Conservation (phyloP, 2,113 vertebrate genomes). For the Micronycteris hirsuta region DNA sequence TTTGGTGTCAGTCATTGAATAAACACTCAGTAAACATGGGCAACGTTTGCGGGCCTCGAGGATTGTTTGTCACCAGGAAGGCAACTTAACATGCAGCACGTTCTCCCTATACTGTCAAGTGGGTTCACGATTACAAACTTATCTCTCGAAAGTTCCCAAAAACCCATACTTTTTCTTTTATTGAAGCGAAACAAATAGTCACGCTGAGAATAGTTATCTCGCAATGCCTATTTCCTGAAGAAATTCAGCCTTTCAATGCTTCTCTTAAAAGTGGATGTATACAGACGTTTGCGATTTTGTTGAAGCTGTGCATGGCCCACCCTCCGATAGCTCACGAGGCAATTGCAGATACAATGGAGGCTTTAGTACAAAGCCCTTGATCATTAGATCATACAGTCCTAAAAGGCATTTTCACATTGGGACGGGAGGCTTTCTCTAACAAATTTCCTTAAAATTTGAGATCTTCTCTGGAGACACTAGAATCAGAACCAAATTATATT, state of each 20-base stretch:
- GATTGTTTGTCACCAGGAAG: neutral
- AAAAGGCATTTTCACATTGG: conserved; percentile 33
- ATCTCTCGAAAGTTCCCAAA: neutral
- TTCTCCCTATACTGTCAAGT: neutral
- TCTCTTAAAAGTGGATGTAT: neutral
- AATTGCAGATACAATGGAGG: neutral
- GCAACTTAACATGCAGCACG: neutral
- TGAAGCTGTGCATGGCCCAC: neutral
- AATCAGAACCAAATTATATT: conserved; percentile 47
- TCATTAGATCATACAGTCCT: conserved; percentile 40
- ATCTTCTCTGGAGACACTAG: conserved; percentile 32
- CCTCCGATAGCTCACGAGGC: neutral
- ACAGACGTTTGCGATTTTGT: neutral
- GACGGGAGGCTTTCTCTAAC: conserved; percentile 45
- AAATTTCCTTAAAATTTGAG: conserved; percentile 55
- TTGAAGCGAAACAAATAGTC: neutral
- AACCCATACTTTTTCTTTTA: neutral
- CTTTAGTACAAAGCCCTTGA: conserved; percentile 40
- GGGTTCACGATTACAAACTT: neutral
- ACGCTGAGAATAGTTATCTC: neutral
- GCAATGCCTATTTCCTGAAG: neutral
- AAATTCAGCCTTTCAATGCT: neutral
- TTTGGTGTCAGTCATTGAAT: neutral
- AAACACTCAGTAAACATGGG: neutral
- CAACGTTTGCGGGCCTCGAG: neutral